Conservation (phyloP, 2,888 invertebrate genomes). For the Spodoptera picta region DNA sequence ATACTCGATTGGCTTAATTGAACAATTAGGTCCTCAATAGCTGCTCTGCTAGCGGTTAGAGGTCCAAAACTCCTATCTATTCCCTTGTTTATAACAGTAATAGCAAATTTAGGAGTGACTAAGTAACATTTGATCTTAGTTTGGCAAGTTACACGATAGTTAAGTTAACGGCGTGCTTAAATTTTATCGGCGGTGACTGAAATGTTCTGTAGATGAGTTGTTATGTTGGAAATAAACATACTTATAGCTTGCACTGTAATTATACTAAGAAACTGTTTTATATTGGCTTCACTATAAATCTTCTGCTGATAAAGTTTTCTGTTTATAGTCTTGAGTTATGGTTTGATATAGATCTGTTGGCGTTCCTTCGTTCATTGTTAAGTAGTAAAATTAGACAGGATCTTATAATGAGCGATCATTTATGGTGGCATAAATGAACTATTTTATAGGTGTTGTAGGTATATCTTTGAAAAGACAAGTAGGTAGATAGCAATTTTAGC, state of each 20-base stretch:
- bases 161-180: slow-evolving; percentile 38
- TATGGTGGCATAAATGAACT: too few species aligned
- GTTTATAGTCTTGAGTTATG: slow-evolving; percentile 30
- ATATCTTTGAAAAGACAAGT: too few species aligned
- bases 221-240: slow-evolving; percentile 39
- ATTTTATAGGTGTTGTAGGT: too few species aligned
- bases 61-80: slow-evolving; percentile 22
- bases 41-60: slow-evolving; percentile 32
- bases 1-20: slow-evolving; percentile 56
- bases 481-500: too few species aligned
- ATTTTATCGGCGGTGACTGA: slow-evolving; percentile 43
- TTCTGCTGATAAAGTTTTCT: slow-evolving; percentile 21
- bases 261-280: slow-evolving; percentile 38
- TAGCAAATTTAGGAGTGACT: slow-evolving; percentile 30
- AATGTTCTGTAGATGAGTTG: slow-evolving; percentile 37
- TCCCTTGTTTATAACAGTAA: slow-evolving; percentile 35
- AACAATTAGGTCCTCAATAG: slow-evolving; percentile 47
- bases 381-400: too few species aligned
- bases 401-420: too few species aligned
- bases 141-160: slow-evolving; percentile 47
- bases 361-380: not conserved
- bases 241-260: slow-evolving; percentile 19
- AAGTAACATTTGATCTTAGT: slow-evolving; percentile 48
- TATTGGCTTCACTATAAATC: slow-evolving; percentile 30
- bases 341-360: slow-evolving; percentile 5